Conservation (phyloP, 2,113 vertebrate species). For the Oncorhynchus tshawytscha region DNA sequence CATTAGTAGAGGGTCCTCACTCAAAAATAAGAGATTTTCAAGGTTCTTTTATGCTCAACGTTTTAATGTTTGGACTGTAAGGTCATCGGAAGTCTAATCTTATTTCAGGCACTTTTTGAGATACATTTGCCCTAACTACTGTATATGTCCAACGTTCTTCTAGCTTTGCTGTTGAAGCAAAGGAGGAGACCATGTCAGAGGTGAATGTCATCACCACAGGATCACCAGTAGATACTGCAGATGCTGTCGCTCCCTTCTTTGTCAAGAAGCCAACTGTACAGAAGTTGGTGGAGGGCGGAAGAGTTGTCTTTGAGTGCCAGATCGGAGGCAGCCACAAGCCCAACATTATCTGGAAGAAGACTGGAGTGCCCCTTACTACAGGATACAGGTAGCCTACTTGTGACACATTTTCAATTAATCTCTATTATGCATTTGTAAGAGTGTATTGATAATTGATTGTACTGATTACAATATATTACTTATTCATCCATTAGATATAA, state of each 20-base stretch:
- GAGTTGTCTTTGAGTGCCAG: constrained; percentile 84
- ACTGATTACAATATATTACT: not conserved
- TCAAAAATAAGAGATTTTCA: no score
- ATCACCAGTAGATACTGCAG: constrained; percentile 61
- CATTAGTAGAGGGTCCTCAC: no score
- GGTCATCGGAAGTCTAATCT: no score
- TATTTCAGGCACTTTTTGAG: not conserved
- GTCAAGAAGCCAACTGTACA: constrained; percentile 80
- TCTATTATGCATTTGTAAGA: not conserved
- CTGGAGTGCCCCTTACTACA: constrained; percentile 83
- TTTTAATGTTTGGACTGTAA: no score
- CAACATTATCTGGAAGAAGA: constrained; percentile 88
- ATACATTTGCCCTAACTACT: not conserved
- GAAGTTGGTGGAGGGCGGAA: constrained; percentile 86
- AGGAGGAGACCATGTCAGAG: constrained; percentile 72
- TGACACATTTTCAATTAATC: not conserved
- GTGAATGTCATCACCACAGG: constrained; percentile 72
- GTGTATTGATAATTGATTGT: not conserved
- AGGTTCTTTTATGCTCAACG: no score
- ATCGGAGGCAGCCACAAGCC: constrained; percentile 87
- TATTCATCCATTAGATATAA: constrained; percentile 77
- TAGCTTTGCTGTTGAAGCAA: constrained; percentile 80
- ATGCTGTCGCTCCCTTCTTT: constrained; percentile 82
- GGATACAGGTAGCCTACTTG: constrained; percentile 82
- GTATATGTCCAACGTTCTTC: constrained; percentile 10